phyloP scores from a whole-genome alignment of 2,113 vertebrate genomes.

The Alectura lathami region DNA sequence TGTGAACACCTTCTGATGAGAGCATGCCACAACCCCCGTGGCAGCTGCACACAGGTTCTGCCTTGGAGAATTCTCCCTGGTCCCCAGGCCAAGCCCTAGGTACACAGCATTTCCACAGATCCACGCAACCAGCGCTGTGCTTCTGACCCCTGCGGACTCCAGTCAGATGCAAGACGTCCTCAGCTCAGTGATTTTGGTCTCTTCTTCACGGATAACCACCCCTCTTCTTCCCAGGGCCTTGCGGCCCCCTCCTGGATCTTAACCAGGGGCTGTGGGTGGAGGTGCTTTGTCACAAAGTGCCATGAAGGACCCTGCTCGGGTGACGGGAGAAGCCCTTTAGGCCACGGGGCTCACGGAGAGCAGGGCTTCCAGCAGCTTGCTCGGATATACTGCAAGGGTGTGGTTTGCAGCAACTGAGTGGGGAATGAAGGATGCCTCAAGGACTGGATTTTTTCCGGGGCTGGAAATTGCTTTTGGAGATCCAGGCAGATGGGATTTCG shows the following conservation, averaged over 20 bases:
- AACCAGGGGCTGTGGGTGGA: not conserved
- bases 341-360: rapidly evolving
- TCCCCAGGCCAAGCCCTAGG: not conserved
- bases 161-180: not conserved
- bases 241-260: not conserved
- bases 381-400: not conserved
- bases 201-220: not conserved
- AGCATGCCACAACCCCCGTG: not conserved
- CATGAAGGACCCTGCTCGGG: not conserved
- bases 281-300: not conserved
- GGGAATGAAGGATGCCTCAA: not conserved
- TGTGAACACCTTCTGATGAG: not conserved
- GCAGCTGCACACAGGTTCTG: not conserved
- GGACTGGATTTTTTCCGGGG: not conserved
- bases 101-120: not conserved
- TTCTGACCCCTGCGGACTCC: not conserved
- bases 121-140: not conserved
- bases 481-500: not conserved
- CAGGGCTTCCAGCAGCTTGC: not conserved
- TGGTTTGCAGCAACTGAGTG: not conserved
- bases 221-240: not conserved
- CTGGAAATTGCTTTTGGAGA: not conserved
- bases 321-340: not conserved
- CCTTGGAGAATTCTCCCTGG: not conserved
- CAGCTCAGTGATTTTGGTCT: not conserved